phyloP scores from a whole-genome alignment of 2,113 vertebrate species.

The Scomber scombrus region DNA sequence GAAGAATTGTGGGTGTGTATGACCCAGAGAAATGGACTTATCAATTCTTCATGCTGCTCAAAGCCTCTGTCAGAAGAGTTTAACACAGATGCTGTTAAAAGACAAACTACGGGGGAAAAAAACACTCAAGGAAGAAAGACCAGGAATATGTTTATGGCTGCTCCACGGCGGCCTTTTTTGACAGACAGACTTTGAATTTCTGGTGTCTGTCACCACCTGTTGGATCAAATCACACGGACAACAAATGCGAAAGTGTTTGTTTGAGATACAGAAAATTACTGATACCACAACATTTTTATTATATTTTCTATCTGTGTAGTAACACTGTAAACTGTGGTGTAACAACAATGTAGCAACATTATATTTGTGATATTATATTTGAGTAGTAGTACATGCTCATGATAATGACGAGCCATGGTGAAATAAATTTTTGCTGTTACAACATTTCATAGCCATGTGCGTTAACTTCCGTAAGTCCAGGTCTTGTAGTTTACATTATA shows the following conservation, averaged over 20 bases:
- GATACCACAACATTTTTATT: constrained; percentile 45
- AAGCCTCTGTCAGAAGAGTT: constrained; percentile 38
- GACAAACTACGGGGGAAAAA: constrained; percentile 53
- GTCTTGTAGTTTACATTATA: constrained; percentile 8
- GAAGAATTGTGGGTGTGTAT: constrained; percentile 94
- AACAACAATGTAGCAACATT: constrained; percentile 66
- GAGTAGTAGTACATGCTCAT: constrained; percentile 32
- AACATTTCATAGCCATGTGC: constrained; percentile 19
- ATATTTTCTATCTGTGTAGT: constrained; percentile 78
- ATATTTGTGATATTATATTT: constrained; percentile 52
- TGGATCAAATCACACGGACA: constrained; percentile 30
- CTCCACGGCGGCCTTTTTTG: constrained; percentile 30
- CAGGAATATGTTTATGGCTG: constrained; percentile 29
- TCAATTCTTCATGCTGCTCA: constrained; percentile 62
- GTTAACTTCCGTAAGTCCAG: not conserved
- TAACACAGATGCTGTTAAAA: constrained; percentile 45
- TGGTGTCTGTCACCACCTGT: not conserved
- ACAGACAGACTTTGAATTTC: constrained; percentile 27
- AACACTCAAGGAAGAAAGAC: constrained; percentile 42
- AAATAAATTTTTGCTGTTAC: constrained; percentile 53
- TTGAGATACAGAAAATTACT: constrained; percentile 55
- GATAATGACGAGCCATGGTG: constrained; percentile 25
- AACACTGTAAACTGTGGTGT: constrained; percentile 78
- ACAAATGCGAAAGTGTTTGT: constrained; percentile 8
- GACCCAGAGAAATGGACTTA: constrained; percentile 70